phyloP scores from a whole-genome alignment of 2,797 vertebrate genomes.

The Fistularia tabacaria region DNA sequence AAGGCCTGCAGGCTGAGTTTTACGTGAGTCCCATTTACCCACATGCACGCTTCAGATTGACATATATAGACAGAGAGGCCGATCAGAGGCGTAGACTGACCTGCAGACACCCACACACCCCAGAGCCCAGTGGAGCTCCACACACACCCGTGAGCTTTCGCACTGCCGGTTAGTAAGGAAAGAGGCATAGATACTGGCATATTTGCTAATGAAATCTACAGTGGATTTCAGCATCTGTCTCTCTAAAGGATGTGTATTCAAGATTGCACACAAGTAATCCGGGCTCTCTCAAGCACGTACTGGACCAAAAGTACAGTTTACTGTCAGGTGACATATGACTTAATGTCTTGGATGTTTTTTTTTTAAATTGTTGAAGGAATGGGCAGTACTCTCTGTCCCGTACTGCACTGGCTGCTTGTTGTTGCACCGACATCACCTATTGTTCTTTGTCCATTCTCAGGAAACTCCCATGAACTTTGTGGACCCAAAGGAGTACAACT shows the following conservation, averaged over 20 bases:
- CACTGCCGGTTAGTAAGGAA: constrained; percentile 55
- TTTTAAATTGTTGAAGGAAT: constrained; percentile 2
- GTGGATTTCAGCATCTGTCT: constrained; percentile 48
- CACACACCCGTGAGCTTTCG: constrained; percentile 56
- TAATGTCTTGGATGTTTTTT: constrained; percentile 15
- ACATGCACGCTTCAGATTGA: constrained; percentile 34
- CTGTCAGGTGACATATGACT: constrained; percentile 7
- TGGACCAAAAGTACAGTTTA: constrained; percentile 6
- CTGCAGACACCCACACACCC: constrained; percentile 26
- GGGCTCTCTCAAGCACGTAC: constrained; percentile 9
- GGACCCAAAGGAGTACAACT: constrained; percentile 95
- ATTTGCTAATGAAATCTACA: constrained; percentile 56
- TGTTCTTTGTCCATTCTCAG: constrained; percentile 70
- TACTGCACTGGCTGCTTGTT: constrained; percentile 27
- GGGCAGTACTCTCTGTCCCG: constrained; percentile 12
- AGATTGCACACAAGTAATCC: constrained; percentile 21
- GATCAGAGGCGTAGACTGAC: constrained; percentile 10
- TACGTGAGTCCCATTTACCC: constrained; percentile 80
- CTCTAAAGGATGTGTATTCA: constrained; percentile 28
- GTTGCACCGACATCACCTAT: constrained; percentile 6
- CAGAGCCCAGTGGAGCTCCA: constrained; percentile 32
- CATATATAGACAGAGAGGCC: constrained; percentile 23
- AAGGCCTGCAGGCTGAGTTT: constrained; percentile 92
- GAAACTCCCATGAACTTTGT: constrained; percentile 99
- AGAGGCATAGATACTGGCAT: constrained; percentile 37